Evolutionary conservation across 2,113 vertebrate genomes (phyloP).

Genomic region (Caranx ignobilis): DNA sequence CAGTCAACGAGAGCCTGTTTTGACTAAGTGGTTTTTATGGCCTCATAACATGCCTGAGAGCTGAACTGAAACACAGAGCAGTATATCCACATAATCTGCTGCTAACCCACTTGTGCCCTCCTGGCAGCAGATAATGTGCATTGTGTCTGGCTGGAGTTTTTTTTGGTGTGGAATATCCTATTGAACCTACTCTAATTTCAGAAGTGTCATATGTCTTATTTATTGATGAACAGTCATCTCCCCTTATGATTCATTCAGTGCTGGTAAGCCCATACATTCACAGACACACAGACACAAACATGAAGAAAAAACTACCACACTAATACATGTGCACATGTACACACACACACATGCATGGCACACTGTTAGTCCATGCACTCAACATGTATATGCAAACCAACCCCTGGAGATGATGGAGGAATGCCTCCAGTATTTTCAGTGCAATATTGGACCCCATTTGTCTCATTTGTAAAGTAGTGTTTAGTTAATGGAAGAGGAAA

Average conservation of each 20-base stretch:
- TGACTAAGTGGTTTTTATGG: slow-evolving; percentile 36
- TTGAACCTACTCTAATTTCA: slow-evolving; percentile 43
- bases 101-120: neutral
- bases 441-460: neutral
- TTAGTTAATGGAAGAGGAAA: slow-evolving; percentile 40
- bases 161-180: slow-evolving; percentile 49
- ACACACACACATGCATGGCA: neutral
- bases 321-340: neutral
- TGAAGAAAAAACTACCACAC: neutral
- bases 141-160: slow-evolving; percentile 4
- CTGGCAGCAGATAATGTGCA: slow-evolving; percentile 10
- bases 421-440: slow-evolving; percentile 10
- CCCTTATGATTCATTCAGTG: neutral
- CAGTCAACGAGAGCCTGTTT: slow-evolving; percentile 9
- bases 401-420: neutral
- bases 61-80: slow-evolving; percentile 7
- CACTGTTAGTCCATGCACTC: neutral
- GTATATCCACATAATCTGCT: slow-evolving; percentile 37
- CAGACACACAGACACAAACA: neutral
- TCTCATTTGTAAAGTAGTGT: slow-evolving; percentile 6
- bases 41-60: slow-evolving; percentile 15
- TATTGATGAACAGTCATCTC: slow-evolving; percentile 51
- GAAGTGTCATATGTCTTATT: slow-evolving; percentile 35
- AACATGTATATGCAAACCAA: neutral
- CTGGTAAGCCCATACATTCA: neutral